Evolutionary conservation across 1,140 invertebrate genomes (phyloP), one percentile per base, ranked within the genome.

Genomic region (Schlechtendalia chinensis): DNA sequence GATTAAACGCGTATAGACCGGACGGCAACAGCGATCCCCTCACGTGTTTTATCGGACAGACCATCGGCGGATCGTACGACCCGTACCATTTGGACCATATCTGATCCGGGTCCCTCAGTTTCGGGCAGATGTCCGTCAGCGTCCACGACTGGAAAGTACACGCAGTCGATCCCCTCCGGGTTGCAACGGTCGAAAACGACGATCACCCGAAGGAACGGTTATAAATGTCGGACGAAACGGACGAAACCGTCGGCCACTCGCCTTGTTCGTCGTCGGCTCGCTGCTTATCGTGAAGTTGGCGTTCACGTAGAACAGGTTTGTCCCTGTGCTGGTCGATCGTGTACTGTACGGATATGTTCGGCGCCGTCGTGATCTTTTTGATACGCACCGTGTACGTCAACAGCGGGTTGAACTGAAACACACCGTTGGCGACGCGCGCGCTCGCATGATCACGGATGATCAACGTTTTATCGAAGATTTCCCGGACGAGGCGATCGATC

Each of bases 141-240:
- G 22, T 67, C 67, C 67, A 81, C 4, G 39, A 45, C 50, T 81
- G n/a, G 80, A 67, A 81, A 81, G n/a, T 81, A 69, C 56, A 72
- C 80, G 29, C 80, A 81, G 32, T 81, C 50, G 14, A 81, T 59
- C 16, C 80, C 80, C 0, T 81, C 29, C 1, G 39, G 0, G 19
- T 81, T 22, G 45, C 80, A 81, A 39, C 80, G 80, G 45, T 81
- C 16, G n/a, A 81, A 32, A 39, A 50, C 0, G 4, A 1, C 27
- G 6, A 67, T 17, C 2, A 56, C 63, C 79, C 56, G 3, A 5
- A 16, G 58, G n/a, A n/a, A n/a, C n/a, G n/a, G n/a, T n/a, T n/a
- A n/a, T n/a, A n/a, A n/a, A n/a, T n/a, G n/a, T n/a, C n/a, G n/a
- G n/a, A n/a, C n/a, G n/a, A n/a, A n/a, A n/a, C 8, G 3, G 32